A percentile compares a stretch with the other conserved stretches of the same genome.
These are phyloP conservation scores for Polydrusus cervinus DNA, from an alignment of 2,888 invertebrate genomes.

Conservation along the genomic window DNA sequence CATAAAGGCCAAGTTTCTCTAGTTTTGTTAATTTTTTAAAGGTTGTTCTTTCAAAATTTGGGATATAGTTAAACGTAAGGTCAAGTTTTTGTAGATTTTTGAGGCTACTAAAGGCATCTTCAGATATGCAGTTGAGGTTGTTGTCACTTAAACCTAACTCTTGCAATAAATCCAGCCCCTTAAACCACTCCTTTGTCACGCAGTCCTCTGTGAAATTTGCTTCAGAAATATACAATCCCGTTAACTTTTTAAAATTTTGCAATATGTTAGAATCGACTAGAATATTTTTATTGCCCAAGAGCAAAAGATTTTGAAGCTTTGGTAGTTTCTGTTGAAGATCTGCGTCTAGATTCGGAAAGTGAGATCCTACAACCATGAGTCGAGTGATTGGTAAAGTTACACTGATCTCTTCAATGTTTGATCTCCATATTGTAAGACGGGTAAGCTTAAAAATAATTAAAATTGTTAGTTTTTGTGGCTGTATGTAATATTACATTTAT, in stretches of 20 bases:
- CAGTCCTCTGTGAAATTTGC: conserved; percentile 45
- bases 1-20: conserved; percentile 44
- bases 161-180: conserved; percentile 32
- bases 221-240: conserved; percentile 34
- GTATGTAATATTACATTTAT: too few relatives aligned
- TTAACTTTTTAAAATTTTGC: conserved; percentile 39
- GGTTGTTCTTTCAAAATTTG: conserved; percentile 29
- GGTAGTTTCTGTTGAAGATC: conserved; percentile 37
- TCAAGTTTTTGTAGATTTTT: conserved; percentile 40
- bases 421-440: conserved; percentile 42
- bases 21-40: conserved; percentile 48
- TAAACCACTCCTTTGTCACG: conserved; percentile 49
- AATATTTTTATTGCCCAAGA: conserved; percentile 40
- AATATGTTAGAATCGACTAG: conserved; percentile 28
- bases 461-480: neutral
- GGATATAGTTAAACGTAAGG: conserved; percentile 46
- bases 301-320: conserved; percentile 30
- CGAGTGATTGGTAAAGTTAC: conserved; percentile 26
- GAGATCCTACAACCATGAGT: conserved; percentile 30
- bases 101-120: conserved; percentile 43
- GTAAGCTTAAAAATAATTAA: conserved; percentile 33
- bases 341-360: conserved; percentile 35
- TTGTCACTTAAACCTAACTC: conserved; percentile 40
- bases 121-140: conserved; percentile 32
- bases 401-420: conserved; percentile 38